A percentile compares a stretch with the other conserved stretches of the same genome.
phyloP scores from a whole-genome alignment of 2,797 vertebrate species.

The Lepus townsendii region DNA sequence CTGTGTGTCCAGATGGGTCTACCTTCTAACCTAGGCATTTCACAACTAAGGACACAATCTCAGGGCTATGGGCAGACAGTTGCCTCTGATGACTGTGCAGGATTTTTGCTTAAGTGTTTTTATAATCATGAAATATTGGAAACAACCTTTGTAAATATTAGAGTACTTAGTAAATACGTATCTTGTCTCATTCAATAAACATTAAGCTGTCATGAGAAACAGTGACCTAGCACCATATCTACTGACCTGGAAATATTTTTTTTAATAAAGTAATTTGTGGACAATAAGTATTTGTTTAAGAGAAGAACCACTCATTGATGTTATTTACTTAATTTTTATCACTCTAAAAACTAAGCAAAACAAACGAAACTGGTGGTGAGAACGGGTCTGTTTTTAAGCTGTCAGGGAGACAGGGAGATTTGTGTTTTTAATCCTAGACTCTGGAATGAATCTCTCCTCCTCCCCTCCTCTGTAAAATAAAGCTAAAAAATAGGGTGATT shows the following conservation, averaged over 20 bases:
- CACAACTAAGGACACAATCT: neutral
- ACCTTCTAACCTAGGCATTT: slow-evolving; percentile 14
- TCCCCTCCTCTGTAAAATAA: slow-evolving; percentile 3
- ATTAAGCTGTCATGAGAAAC: slow-evolving; percentile 3
- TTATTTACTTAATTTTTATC: neutral
- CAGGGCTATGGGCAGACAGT: neutral
- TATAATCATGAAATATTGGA: neutral
- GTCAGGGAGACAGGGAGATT: neutral
- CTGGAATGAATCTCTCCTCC: neutral
- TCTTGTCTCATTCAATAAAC: neutral
- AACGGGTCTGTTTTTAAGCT: slow-evolving; percentile 1
- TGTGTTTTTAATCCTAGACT: slow-evolving; percentile 8
- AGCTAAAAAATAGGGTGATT: slow-evolving; percentile 30
- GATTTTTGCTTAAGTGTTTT: neutral
- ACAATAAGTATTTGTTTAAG: neutral
- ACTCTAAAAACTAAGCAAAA: neutral
- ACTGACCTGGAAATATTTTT: neutral
- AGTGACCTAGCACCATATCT: neutral
- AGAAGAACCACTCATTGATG: neutral
- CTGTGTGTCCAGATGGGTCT: neutral
- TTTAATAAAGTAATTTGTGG: neutral
- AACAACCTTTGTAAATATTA: neutral
- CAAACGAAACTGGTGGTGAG: neutral
- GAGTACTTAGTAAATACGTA: neutral
- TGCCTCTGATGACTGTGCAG: neutral